These are phyloP conservation scores for Amblyteles armatorius DNA, from an alignment of 2,888 invertebrate species.

Conservation along the genomic window DNA sequence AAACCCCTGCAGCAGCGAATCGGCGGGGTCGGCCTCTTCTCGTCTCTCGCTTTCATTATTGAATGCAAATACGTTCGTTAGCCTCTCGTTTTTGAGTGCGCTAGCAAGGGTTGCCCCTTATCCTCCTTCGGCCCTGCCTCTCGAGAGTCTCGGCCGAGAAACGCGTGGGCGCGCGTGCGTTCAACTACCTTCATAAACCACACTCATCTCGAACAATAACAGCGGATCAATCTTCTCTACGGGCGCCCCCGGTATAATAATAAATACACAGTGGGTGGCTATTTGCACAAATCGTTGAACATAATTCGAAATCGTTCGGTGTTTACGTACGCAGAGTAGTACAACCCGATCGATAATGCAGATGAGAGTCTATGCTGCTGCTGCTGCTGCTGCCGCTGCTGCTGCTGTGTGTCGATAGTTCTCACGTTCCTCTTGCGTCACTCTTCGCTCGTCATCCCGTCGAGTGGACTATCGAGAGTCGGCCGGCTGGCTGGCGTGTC, in stretches of 20 bases:
- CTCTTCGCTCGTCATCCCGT: slow-evolving; percentile 66
- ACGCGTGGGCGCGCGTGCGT: slow-evolving; percentile 29
- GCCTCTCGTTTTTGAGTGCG: slow-evolving; percentile 72
- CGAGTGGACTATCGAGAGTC: slow-evolving; percentile 66
- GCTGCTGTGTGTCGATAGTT: slow-evolving; percentile 35
- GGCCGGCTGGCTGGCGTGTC: slow-evolving; percentile 29
- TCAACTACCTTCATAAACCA: slow-evolving; percentile 32
- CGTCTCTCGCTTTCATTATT: slow-evolving; percentile 75
- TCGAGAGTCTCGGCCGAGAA: slow-evolving; percentile 39
- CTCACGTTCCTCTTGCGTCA: slow-evolving; percentile 29
- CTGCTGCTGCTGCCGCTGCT: neutral
- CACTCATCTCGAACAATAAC: slow-evolving; percentile 64
- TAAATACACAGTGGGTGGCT: neutral
- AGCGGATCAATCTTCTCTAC: slow-evolving; percentile 43
- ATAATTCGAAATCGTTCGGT: slow-evolving; percentile 34
- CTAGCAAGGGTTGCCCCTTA: slow-evolving; percentile 52
- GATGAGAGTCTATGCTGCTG: slow-evolving; percentile 31
- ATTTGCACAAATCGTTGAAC: slow-evolving; percentile 38
- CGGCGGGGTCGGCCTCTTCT: slow-evolving; percentile 49
- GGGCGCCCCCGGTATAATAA: neutral
- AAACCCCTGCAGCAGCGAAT: neutral
- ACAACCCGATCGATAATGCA: slow-evolving; percentile 61
- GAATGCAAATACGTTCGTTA: slow-evolving; percentile 80
- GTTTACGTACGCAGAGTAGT: neutral
- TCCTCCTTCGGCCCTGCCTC: slow-evolving; percentile 39